Conservation (phyloP, 2,113 vertebrate genomes). For the Tachuris rubrigastra region DNA sequence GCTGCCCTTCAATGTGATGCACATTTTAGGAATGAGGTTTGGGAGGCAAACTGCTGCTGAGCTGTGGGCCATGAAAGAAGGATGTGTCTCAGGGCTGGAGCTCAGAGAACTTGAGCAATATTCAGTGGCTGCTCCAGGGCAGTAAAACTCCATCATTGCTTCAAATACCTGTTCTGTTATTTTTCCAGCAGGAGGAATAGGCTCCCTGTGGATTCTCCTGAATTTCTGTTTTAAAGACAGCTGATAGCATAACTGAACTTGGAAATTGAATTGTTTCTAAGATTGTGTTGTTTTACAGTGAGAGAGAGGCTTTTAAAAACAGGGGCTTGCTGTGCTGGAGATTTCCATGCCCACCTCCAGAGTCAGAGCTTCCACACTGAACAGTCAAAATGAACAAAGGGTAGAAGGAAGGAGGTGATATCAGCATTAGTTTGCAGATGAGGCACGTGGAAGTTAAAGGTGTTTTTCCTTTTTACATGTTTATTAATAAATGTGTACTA, state of each 20-base stretch:
- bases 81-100: not conserved
- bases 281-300: not conserved
- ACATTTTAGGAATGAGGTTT: not conserved
- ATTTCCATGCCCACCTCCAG: not conserved
- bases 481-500: not conserved
- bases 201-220: not conserved
- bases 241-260: not conserved
- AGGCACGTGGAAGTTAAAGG: not conserved
- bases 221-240: not conserved
- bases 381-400: not conserved
- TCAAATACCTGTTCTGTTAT: not conserved
- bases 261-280: not conserved
- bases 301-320: not conserved
- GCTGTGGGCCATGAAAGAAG: not conserved
- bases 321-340: not conserved
- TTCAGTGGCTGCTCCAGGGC: not conserved
- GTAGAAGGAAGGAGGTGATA: not conserved
- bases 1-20: not conserved
- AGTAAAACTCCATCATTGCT: not conserved
- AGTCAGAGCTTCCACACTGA: not conserved
- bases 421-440: not conserved
- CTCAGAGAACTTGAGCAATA: not conserved
- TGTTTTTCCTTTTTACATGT: not conserved
- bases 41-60: not conserved
- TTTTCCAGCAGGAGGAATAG: not conserved